Percentiles rank a stretch among this genome's conserved stretches.
Evolutionary conservation across 2,797 vertebrate genomes (phyloP).

Genomic region (Perodicticus potto): DNA sequence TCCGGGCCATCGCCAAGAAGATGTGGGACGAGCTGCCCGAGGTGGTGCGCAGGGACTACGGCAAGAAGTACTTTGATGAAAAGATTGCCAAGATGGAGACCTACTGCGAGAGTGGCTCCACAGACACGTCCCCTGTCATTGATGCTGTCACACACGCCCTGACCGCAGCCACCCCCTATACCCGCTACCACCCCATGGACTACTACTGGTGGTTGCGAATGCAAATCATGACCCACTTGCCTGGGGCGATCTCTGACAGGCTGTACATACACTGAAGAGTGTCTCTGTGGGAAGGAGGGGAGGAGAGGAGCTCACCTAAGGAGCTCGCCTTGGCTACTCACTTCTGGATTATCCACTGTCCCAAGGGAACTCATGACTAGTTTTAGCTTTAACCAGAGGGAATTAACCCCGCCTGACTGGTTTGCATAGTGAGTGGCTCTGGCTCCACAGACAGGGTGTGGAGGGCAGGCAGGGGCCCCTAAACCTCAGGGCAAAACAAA

Average conservation of each 20-base stretch:
- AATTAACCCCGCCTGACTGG: background rate
- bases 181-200: conserved; percentile 92
- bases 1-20: conserved; percentile 88
- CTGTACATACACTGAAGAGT: conserved; percentile 88
- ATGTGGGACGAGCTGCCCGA: conserved; percentile 90
- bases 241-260: conserved; percentile 87
- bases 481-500: conserved; percentile 28
- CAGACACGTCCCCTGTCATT: conserved; percentile 86
- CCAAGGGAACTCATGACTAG: background rate
- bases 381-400: background rate
- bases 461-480: background rate
- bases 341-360: background rate
- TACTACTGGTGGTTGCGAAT: conserved; percentile 92
- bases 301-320: background rate
- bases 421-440: background rate
- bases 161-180: conserved; percentile 85
- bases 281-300: background rate
- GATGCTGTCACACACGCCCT: conserved; percentile 87
- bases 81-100: conserved; percentile 89
- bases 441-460: background rate
- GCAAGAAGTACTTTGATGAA: conserved; percentile 89
- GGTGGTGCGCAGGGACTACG: conserved; percentile 88
- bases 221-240: conserved; percentile 91
- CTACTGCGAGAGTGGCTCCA: conserved; percentile 88
- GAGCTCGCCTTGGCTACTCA: background rate